phyloP scores from a whole-genome alignment of 2,113 vertebrate genomes.

The Hymenochirus boettgeri region DNA sequence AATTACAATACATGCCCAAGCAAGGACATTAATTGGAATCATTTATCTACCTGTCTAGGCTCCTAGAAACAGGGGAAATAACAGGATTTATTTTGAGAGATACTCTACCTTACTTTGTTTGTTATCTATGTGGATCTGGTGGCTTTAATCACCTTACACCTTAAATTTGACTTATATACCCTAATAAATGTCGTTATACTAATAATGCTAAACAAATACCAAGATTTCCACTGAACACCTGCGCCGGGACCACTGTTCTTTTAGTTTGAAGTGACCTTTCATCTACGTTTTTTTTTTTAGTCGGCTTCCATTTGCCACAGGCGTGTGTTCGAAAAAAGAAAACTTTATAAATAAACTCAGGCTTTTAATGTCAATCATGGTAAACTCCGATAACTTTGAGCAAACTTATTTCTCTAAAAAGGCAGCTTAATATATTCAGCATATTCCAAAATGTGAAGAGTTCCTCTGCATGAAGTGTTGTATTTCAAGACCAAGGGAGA shows the following conservation, averaged over 20 bases:
- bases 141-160: constrained; percentile 26
- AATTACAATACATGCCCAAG: neutral
- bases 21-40: constrained; percentile 4
- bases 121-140: constrained; percentile 7
- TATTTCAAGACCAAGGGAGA: constrained; percentile 34
- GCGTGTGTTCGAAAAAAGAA: constrained; percentile 21
- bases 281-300: constrained; percentile 47
- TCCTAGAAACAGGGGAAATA: constrained; percentile 2
- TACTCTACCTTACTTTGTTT: constrained; percentile 15
- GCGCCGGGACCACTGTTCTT: constrained; percentile 35
- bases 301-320: constrained; percentile 42
- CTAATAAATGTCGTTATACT: constrained; percentile 18
- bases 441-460: constrained; percentile 42
- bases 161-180: neutral
- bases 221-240: constrained; percentile 39
- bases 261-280: constrained; percentile 45
- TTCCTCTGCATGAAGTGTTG: constrained; percentile 6
- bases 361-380: constrained; percentile 48
- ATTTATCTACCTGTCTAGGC: neutral
- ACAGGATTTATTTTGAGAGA: constrained; percentile 5
- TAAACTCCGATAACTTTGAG: constrained; percentile 48
- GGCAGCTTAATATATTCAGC: constrained; percentile 42
- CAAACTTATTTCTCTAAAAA: constrained; percentile 50
- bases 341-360: constrained; percentile 46
- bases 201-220: constrained; percentile 40